These are phyloP conservation scores for Atherinosoma microstoma DNA, from an alignment of 2,797 vertebrate species.

Conservation along the genomic window DNA sequence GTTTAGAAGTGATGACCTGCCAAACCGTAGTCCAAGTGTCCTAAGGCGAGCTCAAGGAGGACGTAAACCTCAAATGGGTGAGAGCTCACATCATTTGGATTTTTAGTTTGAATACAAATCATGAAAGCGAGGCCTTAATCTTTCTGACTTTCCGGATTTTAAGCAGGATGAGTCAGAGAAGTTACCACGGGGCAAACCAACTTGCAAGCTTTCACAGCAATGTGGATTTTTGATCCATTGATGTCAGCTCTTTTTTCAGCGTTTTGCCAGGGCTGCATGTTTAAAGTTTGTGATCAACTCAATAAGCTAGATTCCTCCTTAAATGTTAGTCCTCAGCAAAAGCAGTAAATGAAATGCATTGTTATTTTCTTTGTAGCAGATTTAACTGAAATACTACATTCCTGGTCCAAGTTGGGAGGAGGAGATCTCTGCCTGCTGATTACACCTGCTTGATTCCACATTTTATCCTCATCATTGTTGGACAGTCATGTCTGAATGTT, in stretches of 20 bases:
- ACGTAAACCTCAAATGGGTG: neutral
- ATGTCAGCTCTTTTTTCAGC: no score
- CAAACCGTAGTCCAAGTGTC: neutral
- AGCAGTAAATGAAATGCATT: neutral
- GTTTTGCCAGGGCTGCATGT: neutral
- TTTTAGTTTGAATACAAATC: neutral
- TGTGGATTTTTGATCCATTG: no score
- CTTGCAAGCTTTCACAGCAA: neutral
- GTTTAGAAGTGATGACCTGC: neutral
- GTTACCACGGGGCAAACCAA: neutral
- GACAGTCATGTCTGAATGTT: neutral
- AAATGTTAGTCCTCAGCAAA: neutral
- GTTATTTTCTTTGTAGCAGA: neutral
- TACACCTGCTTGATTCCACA: neutral
- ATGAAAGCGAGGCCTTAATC: neutral
- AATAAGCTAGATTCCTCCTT: neutral
- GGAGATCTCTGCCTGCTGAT: neutral
- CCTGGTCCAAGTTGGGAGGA: neutral
- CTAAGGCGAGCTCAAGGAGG: neutral
- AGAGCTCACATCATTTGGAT: neutral
- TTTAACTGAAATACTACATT: neutral
- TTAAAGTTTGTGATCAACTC: neutral
- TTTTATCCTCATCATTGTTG: neutral
- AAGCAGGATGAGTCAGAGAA: neutral
- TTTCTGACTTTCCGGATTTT: neutral